These are phyloP conservation scores for Pyrrhosoma nymphula DNA, from an alignment of 2,888 invertebrate genomes.

Conservation along the genomic window DNA sequence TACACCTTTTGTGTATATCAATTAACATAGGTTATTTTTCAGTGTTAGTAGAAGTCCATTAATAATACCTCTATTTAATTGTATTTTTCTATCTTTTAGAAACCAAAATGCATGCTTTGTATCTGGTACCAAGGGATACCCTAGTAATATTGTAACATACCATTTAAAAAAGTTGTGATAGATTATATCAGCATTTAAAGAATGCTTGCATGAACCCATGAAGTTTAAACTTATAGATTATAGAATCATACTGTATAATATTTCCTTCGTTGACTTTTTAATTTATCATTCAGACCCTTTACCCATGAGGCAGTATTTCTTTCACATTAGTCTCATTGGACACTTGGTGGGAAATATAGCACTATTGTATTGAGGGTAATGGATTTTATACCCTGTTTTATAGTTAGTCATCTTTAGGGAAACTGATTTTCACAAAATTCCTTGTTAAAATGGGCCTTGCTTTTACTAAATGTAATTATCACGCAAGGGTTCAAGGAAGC, in stretches of 20 bases:
- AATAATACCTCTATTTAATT: background rate
- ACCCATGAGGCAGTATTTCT: background rate
- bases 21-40: background rate
- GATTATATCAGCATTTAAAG: constrained; percentile 7
- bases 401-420: no score
- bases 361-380: no score
- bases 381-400: no score
- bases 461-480: no score
- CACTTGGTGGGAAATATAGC: constrained; percentile 7
- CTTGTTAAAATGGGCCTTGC: no score
- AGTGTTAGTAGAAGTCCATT: background rate
- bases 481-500: no score
- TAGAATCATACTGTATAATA: background rate
- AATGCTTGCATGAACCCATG: constrained; percentile 25
- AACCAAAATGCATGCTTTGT: constrained; percentile 16
- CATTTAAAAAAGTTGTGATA: background rate
- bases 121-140: background rate
- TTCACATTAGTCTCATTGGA: background rate
- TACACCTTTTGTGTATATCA: background rate
- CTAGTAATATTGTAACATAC: background rate
- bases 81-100: background rate
- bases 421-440: no score
- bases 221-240: background rate
- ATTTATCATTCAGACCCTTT: constrained; percentile 4
- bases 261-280: background rate